A percentile compares a stretch with the other conserved stretches of the same genome.
These are phyloP conservation scores for Teleiodes luculella DNA, from an alignment of 2,888 invertebrate species.

Conservation along the genomic window DNA sequence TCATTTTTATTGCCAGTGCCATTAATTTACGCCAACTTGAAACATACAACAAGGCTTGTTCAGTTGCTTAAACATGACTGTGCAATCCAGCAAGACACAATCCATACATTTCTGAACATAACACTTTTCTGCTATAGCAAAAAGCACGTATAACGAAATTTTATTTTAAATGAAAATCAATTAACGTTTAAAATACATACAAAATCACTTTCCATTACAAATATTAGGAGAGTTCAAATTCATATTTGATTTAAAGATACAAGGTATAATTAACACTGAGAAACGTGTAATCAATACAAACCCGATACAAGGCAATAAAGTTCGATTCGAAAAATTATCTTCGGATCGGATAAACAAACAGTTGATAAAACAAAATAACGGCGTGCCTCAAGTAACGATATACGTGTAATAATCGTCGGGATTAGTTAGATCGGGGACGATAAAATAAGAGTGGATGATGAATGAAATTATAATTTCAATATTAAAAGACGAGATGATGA, in stretches of 20 bases:
- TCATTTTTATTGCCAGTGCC: conserved; percentile 48
- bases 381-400: conserved; percentile 66
- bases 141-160: too few species aligned
- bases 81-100: not conserved
- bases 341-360: conserved; percentile 66
- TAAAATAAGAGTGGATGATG: conserved; percentile 61
- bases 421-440: conserved; percentile 67
- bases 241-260: conserved; percentile 59
- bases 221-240: conserved; percentile 37
- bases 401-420: conserved; percentile 69
- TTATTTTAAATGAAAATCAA: not conserved
- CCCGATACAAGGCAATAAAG: conserved; percentile 52
- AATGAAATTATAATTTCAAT: conserved; percentile 71
- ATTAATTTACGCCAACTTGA: conserved; percentile 45
- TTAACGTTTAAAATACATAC: conserved; percentile 7
- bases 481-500: conserved; percentile 62
- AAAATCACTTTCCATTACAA: conserved; percentile 14
- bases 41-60: conserved; percentile 12
- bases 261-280: conserved; percentile 63
- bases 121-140: too few species aligned
- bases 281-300: conserved; percentile 68
- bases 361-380: conserved; percentile 55
- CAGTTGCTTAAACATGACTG: conserved; percentile 2
- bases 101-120: not conserved
- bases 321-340: conserved; percentile 56